phyloP scores from a whole-genome alignment of 2,888 invertebrate genomes.

The Sinopyrophorus schimmeli region DNA sequence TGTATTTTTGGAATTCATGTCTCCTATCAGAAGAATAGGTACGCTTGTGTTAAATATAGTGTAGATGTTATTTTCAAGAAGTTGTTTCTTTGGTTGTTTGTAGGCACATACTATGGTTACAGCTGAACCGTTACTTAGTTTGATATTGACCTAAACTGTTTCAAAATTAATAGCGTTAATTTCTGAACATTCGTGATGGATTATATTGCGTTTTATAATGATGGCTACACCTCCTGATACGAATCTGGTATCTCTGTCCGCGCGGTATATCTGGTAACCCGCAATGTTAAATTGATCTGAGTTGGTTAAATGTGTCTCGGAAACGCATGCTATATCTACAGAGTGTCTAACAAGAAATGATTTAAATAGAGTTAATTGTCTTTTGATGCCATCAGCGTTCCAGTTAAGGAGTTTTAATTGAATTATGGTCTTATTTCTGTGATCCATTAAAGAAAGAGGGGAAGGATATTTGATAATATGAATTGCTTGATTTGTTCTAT shows the following conservation, averaged over 20 bases:
- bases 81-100: not conserved
- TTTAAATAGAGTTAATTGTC: not conserved
- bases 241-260: not conserved
- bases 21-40: slow-evolving; percentile 5
- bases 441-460: slow-evolving; percentile 4
- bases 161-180: slow-evolving; percentile 3
- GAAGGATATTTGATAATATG: slow-evolving; percentile 1
- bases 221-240: slow-evolving; percentile 4
- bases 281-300: no score
- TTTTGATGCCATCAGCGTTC: slow-evolving; percentile 5
- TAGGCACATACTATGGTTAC: slow-evolving; percentile 3
- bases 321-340: slow-evolving; percentile 5
- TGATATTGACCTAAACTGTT: slow-evolving; percentile 2
- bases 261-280: not conserved
- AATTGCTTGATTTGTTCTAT: slow-evolving; percentile 11
- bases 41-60: slow-evolving; percentile 1
- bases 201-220: slow-evolving; percentile 1
- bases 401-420: slow-evolving; percentile 9
- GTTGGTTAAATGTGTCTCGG: no score
- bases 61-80: not conserved
- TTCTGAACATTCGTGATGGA: not conserved
- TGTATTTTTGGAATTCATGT: slow-evolving; percentile 5
- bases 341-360: not conserved
- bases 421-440: not conserved
- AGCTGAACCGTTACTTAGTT: not conserved